A percentile compares a stretch with the other conserved stretches of the same genome.
Conservation (phyloP, 2,113 vertebrate genomes). For the Dipodomys stephensi region DNA sequence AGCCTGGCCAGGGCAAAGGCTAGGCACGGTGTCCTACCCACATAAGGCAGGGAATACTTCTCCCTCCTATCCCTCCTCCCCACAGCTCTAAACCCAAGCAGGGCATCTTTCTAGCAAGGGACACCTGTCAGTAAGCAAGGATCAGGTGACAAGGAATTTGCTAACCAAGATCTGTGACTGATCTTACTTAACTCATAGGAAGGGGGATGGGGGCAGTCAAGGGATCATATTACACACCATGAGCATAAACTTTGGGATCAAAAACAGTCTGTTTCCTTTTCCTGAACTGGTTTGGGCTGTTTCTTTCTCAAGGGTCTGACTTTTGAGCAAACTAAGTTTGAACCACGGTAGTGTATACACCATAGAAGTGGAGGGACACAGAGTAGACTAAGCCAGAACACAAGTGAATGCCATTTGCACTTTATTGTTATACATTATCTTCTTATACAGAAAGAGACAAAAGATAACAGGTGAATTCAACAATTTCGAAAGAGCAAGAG, state of each 20-base stretch:
- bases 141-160: slow-evolving; percentile 34
- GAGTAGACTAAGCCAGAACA: background rate
- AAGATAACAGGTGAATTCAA: slow-evolving; percentile 82
- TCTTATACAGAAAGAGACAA: slow-evolving; percentile 85
- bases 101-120: slow-evolving; percentile 10
- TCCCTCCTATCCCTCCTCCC: background rate
- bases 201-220: too few species aligned
- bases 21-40: background rate
- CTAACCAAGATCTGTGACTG: slow-evolving; percentile 29
- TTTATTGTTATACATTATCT: slow-evolving; percentile 84
- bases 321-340: background rate
- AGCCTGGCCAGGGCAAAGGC: background rate
- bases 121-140: background rate
- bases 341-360: background rate
- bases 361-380: background rate
- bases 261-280: slow-evolving; percentile 25
- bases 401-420: slow-evolving; percentile 57
- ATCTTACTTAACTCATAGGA: background rate
- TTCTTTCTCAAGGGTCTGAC: slow-evolving; percentile 48
- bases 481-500: slow-evolving; percentile 72
- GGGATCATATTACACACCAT: slow-evolving; percentile 59
- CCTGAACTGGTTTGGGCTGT: slow-evolving; percentile 53
- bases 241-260: background rate
- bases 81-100: background rate
- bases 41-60: background rate